Conservation (phyloP, 2,797 vertebrate species). For the Chrysocyon brachyurus region DNA sequence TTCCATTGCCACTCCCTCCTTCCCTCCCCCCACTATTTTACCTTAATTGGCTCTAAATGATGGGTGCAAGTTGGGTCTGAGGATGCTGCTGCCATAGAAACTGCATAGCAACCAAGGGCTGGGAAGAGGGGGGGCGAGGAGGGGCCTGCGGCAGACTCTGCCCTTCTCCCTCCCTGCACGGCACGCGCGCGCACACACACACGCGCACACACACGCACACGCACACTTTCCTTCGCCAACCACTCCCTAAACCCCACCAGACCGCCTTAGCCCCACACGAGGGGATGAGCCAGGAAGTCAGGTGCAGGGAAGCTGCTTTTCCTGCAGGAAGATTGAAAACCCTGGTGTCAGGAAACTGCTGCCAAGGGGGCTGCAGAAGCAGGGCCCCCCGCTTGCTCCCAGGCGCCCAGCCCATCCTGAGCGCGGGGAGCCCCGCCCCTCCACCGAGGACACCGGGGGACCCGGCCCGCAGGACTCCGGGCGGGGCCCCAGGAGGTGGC, state of each 20-base stretch:
- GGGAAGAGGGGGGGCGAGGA: not conserved
- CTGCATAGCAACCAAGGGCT: slow-evolving; percentile 71
- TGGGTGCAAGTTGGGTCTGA: slow-evolving; percentile 83
- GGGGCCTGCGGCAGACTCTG: not conserved
- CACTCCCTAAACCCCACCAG: not conserved
- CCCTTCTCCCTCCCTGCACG: not conserved
- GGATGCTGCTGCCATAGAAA: slow-evolving; percentile 87
- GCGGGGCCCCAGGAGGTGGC: not conserved
- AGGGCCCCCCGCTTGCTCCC: not conserved
- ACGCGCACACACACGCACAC: not conserved
- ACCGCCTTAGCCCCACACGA: not conserved
- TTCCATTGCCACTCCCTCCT: not conserved
- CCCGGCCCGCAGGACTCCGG: too few species aligned
- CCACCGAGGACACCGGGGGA: not conserved
- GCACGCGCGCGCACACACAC: fast-evolving
- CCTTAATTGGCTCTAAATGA: slow-evolving; percentile 72
- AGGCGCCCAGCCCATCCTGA: not conserved
- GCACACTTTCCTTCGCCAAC: not conserved
- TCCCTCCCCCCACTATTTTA: slow-evolving; percentile 26
- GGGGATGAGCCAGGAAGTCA: not conserved
- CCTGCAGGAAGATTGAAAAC: not conserved
- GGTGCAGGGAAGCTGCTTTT: not conserved
- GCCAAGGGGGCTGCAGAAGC: not conserved
- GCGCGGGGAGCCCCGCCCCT: not conserved
- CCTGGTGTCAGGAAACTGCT: not conserved